Evolutionary conservation across 2,888 invertebrate species (phyloP).

Genomic region (Synanthedon vespiformis): DNA sequence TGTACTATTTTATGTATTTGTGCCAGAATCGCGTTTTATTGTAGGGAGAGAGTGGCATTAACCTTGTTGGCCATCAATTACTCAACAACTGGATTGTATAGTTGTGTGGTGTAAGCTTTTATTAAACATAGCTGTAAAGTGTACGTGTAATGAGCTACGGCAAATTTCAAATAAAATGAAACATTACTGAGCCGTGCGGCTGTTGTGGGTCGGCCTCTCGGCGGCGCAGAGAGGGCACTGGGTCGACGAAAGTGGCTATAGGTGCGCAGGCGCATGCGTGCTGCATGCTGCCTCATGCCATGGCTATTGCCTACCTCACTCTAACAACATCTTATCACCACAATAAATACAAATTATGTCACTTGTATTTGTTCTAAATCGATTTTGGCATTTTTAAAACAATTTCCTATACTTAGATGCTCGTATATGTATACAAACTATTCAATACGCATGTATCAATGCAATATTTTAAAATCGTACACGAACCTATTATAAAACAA

Average conservation of each 20-base stretch:
- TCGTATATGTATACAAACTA: no score
- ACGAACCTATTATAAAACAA: no score
- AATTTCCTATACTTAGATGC: no score
- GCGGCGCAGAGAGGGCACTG: conserved; percentile 56
- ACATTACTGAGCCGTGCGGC: conserved; percentile 56
- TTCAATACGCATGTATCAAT: no score
- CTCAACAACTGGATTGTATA: background rate
- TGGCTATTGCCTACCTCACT: no score
- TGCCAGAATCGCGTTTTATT: no score
- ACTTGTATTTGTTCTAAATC: no score
- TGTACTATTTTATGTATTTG: no score
- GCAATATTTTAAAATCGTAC: no score
- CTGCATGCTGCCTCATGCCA: background rate
- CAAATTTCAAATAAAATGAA: conserved; percentile 50
- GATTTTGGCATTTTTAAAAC: no score
- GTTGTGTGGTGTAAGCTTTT: conserved; percentile 10
- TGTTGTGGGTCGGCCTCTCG: conserved; percentile 46
- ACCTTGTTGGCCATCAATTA: background rate
- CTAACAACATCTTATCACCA: no score
- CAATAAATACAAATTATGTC: no score
- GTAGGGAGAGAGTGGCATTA: background rate
- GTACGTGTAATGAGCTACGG: conserved; percentile 44
- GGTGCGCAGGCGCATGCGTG: conserved; percentile 35
- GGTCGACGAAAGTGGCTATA: conserved; percentile 63
- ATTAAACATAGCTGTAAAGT: conserved; percentile 44